phyloP scores from a whole-genome alignment of 2,113 vertebrate genomes.

The Chlorodrepanis virens region DNA sequence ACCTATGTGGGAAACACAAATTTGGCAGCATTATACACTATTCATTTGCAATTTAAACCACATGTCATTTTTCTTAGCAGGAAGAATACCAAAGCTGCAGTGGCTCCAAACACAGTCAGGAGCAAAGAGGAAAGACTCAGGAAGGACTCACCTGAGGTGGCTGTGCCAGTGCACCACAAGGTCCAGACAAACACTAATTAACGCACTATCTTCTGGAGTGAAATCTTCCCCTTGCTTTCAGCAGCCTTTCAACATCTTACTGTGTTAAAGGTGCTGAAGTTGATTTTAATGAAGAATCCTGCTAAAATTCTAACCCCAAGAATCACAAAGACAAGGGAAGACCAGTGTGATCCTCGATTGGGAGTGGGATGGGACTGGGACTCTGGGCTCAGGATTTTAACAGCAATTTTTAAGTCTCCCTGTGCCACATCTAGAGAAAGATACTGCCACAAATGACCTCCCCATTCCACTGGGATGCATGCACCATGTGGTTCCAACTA shows the following conservation, averaged over 20 bases:
- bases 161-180: background rate
- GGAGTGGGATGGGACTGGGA: background rate
- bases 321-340: background rate
- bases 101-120: background rate
- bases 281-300: background rate
- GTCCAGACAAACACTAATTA: background rate
- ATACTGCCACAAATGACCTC: background rate
- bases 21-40: slow-evolving; percentile 37
- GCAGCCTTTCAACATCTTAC: background rate
- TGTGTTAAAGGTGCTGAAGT: background rate
- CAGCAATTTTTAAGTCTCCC: background rate
- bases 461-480: background rate
- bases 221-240: background rate
- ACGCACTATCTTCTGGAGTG: background rate
- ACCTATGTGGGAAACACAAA: slow-evolving; percentile 73
- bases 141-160: background rate
- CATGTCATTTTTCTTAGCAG: background rate
- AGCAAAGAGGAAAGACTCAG: background rate
- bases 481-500: background rate
- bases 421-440: background rate
- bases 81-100: background rate
- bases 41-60: slow-evolving; percentile 53
- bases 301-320: background rate
- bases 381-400: background rate
- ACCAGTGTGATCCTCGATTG: background rate